Conservation (phyloP, 2,797 vertebrate genomes). For the Ptychadena robeensis region DNA sequence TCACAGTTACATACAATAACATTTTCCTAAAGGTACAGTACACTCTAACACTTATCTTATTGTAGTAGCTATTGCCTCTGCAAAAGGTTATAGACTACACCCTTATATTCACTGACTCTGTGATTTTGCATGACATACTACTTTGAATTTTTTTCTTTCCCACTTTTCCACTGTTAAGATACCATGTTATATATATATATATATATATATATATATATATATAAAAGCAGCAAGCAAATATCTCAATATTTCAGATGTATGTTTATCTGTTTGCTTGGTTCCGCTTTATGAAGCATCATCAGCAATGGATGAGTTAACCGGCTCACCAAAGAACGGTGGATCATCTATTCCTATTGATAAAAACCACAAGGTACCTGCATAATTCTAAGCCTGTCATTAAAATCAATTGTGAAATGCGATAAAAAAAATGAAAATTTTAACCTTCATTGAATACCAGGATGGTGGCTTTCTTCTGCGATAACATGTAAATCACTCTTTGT, state of each 20-base stretch:
- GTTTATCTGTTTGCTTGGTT: not conserved
- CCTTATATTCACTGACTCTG: no score
- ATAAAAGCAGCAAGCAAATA: no score
- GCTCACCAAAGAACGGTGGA: not conserved
- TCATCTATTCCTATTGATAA: constrained; percentile 41
- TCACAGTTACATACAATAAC: no score
- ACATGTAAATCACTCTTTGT: constrained; percentile 61
- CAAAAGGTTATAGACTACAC: no score
- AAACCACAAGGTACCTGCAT: constrained; percentile 37
- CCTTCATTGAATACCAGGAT: constrained; percentile 61
- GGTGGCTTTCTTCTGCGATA: constrained; percentile 56
- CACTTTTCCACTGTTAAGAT: no score
- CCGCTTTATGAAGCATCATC: not conserved
- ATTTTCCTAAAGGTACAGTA: no score
- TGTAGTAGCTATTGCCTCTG: no score
- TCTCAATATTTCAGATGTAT: not conserved
- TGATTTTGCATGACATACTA: no score
- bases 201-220: no score
- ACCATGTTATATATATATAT: no score
- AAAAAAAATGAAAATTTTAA: constrained; percentile 64
- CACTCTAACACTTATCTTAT: no score
- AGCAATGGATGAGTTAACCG: constrained; percentile 31
- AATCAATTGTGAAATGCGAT: constrained; percentile 58
- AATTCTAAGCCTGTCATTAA: constrained; percentile 56
- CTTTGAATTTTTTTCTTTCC: no score